Percentiles rank a stretch among this genome's conserved stretches.
phyloP scores from a whole-genome alignment of 2,888 invertebrate genomes.

The Calameuta idolon region DNA sequence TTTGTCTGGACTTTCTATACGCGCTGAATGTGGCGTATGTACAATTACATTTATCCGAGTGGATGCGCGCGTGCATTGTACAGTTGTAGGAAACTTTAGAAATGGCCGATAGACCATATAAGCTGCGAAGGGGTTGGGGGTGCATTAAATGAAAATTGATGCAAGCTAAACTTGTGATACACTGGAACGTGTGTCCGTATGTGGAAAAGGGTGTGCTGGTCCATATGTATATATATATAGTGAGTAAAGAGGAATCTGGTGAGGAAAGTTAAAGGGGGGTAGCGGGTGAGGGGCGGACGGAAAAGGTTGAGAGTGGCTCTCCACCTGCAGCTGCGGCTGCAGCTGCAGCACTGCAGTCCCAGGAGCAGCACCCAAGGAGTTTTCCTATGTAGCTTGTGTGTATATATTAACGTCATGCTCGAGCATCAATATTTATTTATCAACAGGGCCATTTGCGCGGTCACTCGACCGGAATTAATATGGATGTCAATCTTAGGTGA shows the following conservation, averaged over 20 bases:
- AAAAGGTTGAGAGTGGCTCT: neutral
- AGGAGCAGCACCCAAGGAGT: neutral
- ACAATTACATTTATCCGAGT: conserved; percentile 3
- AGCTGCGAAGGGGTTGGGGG: neutral
- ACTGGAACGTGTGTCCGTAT: neutral
- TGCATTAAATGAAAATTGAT: conserved; percentile 1
- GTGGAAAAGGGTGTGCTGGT: neutral
- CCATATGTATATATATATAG: neutral
- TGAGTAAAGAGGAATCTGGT: neutral
- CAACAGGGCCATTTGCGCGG: neutral
- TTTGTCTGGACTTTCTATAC: conserved; percentile 2
- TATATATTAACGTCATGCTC: neutral
- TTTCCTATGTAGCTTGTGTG: neutral
- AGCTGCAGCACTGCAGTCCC: neutral
- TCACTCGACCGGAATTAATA: neutral
- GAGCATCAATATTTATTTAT: neutral
- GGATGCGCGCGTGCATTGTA: neutral
- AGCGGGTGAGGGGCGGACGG: neutral
- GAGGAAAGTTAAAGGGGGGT: neutral
- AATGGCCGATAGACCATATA: neutral
- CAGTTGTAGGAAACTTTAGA: neutral
- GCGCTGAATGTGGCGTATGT: neutral
- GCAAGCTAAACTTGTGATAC: neutral
- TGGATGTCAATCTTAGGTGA: neutral
- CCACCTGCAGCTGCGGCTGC: neutral